Percentiles rank a stretch among this genome's conserved stretches.
phyloP scores from a whole-genome alignment of 2,888 invertebrate species.

The Spisula solida region DNA sequence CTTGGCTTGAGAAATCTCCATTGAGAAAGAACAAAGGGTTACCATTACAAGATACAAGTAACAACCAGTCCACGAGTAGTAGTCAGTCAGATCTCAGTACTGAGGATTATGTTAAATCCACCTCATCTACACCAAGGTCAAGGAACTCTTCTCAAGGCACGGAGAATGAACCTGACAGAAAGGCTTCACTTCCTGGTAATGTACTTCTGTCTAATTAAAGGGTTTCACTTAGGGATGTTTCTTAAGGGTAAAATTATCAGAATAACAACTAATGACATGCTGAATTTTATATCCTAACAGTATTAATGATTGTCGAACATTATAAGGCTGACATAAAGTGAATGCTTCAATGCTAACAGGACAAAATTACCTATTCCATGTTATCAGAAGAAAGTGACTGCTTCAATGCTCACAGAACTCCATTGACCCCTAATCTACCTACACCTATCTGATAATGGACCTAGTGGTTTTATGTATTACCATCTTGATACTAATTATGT shows the following conservation, averaged over 20 bases:
- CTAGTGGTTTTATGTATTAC: too few relatives aligned
- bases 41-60: slow-evolving; percentile 65
- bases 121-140: slow-evolving; percentile 33
- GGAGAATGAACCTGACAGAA: slow-evolving; percentile 51
- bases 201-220: not conserved
- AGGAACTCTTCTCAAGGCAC: slow-evolving; percentile 61
- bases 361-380: too few relatives aligned
- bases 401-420: too few relatives aligned
- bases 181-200: not conserved
- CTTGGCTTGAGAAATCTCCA: slow-evolving; percentile 64
- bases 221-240: too few relatives aligned
- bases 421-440: too few relatives aligned
- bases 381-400: too few relatives aligned
- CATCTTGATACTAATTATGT: too few relatives aligned
- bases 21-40: slow-evolving; percentile 48
- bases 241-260: too few relatives aligned
- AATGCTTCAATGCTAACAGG: too few relatives aligned
- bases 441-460: too few relatives aligned
- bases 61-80: slow-evolving; percentile 50
- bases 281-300: not conserved
- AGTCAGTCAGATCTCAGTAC: slow-evolving; percentile 38
- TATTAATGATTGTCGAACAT: not conserved
- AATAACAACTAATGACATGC: too few relatives aligned
- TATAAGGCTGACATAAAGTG: not conserved
- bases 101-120: slow-evolving; percentile 37